phyloP scores from a whole-genome alignment of 2,888 invertebrate genomes.

The Orgyia antiqua region DNA sequence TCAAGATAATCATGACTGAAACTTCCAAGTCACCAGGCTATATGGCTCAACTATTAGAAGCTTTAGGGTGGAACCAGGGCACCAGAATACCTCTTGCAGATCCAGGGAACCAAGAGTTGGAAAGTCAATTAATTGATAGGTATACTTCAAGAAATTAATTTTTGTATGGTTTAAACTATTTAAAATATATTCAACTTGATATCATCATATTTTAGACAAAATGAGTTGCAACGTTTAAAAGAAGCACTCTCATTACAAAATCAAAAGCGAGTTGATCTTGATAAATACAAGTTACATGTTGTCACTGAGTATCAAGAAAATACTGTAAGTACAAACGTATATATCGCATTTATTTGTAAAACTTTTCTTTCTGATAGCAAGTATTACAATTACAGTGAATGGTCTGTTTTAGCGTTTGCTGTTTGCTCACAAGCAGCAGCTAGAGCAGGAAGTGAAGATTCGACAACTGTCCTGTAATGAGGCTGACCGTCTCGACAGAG shows the following conservation, averaged over 20 bases:
- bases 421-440: conserved; percentile 82
- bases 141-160: conserved; percentile 16
- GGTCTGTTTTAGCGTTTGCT: conserved; percentile 76
- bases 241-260: conserved; percentile 53
- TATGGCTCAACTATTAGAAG: conserved; percentile 81
- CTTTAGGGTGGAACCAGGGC: conserved; percentile 86
- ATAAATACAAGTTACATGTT: conserved; percentile 62
- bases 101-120: conserved; percentile 79
- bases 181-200: no score
- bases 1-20: no score
- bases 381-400: no score
- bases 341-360: background rate
- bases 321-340: conserved; percentile 45
- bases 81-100: conserved; percentile 89
- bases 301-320: conserved; percentile 70
- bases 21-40: conserved; percentile 49
- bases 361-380: no score
- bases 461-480: conserved; percentile 66
- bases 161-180: background rate
- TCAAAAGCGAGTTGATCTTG: conserved; percentile 59
- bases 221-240: conserved; percentile 62
- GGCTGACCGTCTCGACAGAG: conserved; percentile 63
- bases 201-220: conserved; percentile 52
- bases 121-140: conserved; percentile 56
- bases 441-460: conserved; percentile 82